Conservation (phyloP, 2,113 vertebrate genomes). For the Periophthalmus modestus region DNA sequence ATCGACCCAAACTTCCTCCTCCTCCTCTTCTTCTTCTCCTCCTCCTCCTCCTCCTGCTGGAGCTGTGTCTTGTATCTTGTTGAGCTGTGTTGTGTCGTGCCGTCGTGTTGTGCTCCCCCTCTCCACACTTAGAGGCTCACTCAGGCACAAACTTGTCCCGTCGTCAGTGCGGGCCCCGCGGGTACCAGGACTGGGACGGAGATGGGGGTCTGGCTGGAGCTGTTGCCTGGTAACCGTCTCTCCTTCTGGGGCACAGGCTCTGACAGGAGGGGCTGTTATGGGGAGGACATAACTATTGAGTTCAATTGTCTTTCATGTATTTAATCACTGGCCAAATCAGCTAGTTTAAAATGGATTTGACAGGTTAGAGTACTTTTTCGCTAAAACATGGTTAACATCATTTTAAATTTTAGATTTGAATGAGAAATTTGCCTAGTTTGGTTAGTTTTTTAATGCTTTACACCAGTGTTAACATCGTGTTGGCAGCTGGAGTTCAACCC, state of each 20-base stretch:
- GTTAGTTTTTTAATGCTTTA: too few species aligned
- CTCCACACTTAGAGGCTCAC: conserved; percentile 4
- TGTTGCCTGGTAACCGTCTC: conserved; percentile 53
- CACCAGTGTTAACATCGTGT: too few species aligned
- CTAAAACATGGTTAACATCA: too few species aligned
- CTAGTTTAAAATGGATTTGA: too few species aligned
- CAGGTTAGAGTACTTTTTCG: too few species aligned
- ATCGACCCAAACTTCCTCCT: too few species aligned
- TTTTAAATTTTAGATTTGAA: too few species aligned
- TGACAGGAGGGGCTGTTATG: background rate
- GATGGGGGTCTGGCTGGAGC: conserved; percentile 24
- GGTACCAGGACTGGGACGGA: conserved; percentile 27
- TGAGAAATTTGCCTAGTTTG: too few species aligned
- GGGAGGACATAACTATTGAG: conserved; percentile 22
- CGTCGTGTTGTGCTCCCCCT: background rate
- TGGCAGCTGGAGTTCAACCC: too few species aligned
- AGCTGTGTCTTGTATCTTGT: background rate
- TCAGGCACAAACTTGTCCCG: conserved; percentile 9
- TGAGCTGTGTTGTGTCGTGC: background rate
- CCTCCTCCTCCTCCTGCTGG: too few species aligned
- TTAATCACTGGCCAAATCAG: too few species aligned
- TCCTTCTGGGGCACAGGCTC: conserved; percentile 14
- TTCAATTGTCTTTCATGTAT: conserved; percentile 28
- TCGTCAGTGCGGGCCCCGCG: conserved; percentile 20
- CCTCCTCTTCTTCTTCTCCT: too few species aligned